Base-by-base conservation (phyloP, 1,140 invertebrate species). In the Danaus plexippus region DNA sequence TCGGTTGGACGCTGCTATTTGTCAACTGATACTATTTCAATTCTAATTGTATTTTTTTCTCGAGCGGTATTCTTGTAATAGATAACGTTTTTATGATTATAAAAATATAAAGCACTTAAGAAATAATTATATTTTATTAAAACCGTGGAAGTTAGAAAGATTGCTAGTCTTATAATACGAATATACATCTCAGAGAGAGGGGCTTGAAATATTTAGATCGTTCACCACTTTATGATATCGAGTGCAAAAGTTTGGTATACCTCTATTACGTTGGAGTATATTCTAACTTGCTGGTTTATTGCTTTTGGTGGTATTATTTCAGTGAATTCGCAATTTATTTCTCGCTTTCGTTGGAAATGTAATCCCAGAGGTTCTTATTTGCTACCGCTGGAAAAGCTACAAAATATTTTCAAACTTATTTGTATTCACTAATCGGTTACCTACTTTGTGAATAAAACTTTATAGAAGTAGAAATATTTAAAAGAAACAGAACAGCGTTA, bases 1-100 rank as follows among this genome's bases (percentile, higher is more conserved):
- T 79, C 82, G 74, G 75, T 71, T 77, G 68, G 71, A 71, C 73
- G 64, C 73, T 60, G 75, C 73, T 77, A 85, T 85, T 82, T 85
- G 79, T 85, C 79, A 82, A 77, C 73, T 18, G 40, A 18, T n/a
- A 43, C 42, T 41, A 42, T 15, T 12, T 51, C 42, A 41, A 11
- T 51, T 51, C 11, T 12, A 13, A 49, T 10, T 49, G 6, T 6
- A 64, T 70, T 65, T 62, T 67, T 63, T 66, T 43, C 43, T 52
- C 50, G 40, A 43, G 40, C 12, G 32, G 40, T 42, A 52, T 52
- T 52, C 12, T 52, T 42, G 50, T 52, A 47, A 32, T 51, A 41
- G 52, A 61, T 15, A 50, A 55, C 32, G 46, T 61, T 13, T 44
- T 40, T 47, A 51, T 41, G 52, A 42, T 50, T 60, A 32, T 32